A percentile compares a stretch with the other conserved stretches of the same genome.
Evolutionary conservation across 2,888 invertebrate genomes (phyloP).

Genomic region (Eumacrocentrus americanus): DNA sequence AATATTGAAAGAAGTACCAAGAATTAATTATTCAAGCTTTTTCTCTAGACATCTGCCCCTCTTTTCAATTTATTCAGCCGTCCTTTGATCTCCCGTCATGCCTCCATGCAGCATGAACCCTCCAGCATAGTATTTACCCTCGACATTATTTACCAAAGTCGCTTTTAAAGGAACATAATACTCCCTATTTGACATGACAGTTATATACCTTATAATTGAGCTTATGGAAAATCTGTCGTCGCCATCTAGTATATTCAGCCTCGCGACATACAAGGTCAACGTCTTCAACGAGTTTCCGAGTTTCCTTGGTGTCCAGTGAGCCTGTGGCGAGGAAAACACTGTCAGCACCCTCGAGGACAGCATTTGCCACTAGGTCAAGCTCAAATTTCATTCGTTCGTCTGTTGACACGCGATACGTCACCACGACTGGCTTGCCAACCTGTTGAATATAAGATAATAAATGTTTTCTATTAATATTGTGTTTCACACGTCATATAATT

Average conservation of each 20-base stretch:
- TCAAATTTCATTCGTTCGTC: constrained; percentile 69
- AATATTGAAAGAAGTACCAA: too few relatives aligned
- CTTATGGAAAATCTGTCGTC: constrained; percentile 55
- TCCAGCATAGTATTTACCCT: not conserved
- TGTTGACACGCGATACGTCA: constrained; percentile 67
- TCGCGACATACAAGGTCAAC: constrained; percentile 68
- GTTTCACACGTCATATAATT: too few relatives aligned
- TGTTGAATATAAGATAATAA: constrained; percentile 26
- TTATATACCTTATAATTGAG: constrained; percentile 51
- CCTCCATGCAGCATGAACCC: not conserved
- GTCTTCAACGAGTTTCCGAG: constrained; percentile 63
- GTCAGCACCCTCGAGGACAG: constrained; percentile 76
- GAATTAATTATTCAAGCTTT: too few relatives aligned
- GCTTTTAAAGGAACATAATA: not conserved
- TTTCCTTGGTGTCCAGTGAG: constrained; percentile 71
- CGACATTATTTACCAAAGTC: not conserved
- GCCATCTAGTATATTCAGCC: constrained; percentile 75
- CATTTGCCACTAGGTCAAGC: constrained; percentile 74
- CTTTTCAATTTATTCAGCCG: not conserved
- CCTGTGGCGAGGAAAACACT: constrained; percentile 74
- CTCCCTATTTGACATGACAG: too few relatives aligned
- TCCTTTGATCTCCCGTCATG: not conserved
- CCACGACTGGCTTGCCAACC: constrained; percentile 68
- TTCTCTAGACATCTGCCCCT: not conserved
- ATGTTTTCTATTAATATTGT: too few relatives aligned